A percentile compares a stretch with the other conserved stretches of the same genome.
These are phyloP conservation scores for Tupaia tana DNA, from an alignment of 2,113 vertebrate genomes.

Conservation along the genomic window DNA sequence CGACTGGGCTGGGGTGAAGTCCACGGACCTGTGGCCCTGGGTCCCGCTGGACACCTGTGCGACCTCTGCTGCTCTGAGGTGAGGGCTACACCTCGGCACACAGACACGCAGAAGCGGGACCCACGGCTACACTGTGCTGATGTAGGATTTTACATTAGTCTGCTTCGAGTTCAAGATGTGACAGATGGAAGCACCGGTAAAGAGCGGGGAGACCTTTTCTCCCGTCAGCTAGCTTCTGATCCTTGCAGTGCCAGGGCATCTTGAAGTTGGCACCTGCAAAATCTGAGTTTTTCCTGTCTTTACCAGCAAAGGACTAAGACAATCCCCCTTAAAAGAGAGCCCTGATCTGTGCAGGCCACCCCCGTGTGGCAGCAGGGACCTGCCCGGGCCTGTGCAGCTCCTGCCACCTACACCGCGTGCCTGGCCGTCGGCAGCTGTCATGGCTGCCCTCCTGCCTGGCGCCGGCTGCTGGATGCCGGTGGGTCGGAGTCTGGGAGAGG, in stretches of 20 bases:
- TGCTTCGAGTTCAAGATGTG: neutral
- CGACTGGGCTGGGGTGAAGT: neutral
- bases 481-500: neutral
- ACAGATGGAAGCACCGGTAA: no score
- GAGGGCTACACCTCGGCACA: no score
- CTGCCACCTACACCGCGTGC: neutral
- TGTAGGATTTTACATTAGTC: neutral
- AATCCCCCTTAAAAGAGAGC: neutral
- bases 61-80: neutral
- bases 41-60: neutral
- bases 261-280: neutral
- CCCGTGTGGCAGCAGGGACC: neutral
- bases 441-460: neutral
- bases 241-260: neutral
- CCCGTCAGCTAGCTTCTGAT: neutral
- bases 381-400: no score
- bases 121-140: neutral
- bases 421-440: fast-evolving
- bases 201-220: neutral
- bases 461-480: neutral
- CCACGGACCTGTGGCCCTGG: neutral
- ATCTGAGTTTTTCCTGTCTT: neutral
- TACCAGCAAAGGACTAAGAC: neutral
- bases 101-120: no score
- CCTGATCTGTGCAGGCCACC: fast-evolving